Conservation (phyloP, 2,888 invertebrate species). For the Trissolcus japonicus region DNA sequence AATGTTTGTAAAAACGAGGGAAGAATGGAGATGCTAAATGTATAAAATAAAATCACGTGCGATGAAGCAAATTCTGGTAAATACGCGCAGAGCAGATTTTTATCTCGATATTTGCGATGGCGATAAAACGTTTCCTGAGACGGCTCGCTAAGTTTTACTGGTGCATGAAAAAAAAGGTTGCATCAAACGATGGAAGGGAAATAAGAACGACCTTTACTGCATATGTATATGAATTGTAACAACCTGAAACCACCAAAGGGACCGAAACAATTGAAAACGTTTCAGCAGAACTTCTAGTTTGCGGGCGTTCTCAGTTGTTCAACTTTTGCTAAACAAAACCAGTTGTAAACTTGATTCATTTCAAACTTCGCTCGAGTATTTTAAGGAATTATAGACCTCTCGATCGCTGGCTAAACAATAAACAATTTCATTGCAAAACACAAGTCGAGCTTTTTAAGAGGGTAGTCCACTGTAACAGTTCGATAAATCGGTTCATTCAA, state of each 20-base stretch:
- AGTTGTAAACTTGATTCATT: conserved; percentile 28
- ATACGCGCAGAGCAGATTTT: no score
- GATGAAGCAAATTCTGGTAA: no score
- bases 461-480: no score
- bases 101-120: neutral
- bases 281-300: conserved; percentile 2
- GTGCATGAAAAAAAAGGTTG: conserved; percentile 12
- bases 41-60: no score
- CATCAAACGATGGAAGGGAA: neutral
- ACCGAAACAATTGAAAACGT: conserved; percentile 10
- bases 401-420: neutral
- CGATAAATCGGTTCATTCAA: no score
- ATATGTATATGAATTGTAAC: conserved; percentile 4
- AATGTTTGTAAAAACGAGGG: no score
- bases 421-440: neutral
- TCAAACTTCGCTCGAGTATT: conserved; percentile 20
- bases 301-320: conserved; percentile 10
- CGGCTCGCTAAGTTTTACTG: conserved; percentile 6
- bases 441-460: no score
- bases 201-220: conserved; percentile 5
- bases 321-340: conserved; percentile 19
- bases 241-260: conserved; percentile 3
- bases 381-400: conserved; percentile 13
- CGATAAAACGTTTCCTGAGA: conserved; percentile 1
- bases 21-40: no score